Base-by-base conservation (phyloP, 2,888 invertebrate genomes). In the Acanthosepion esculentum region DNA sequence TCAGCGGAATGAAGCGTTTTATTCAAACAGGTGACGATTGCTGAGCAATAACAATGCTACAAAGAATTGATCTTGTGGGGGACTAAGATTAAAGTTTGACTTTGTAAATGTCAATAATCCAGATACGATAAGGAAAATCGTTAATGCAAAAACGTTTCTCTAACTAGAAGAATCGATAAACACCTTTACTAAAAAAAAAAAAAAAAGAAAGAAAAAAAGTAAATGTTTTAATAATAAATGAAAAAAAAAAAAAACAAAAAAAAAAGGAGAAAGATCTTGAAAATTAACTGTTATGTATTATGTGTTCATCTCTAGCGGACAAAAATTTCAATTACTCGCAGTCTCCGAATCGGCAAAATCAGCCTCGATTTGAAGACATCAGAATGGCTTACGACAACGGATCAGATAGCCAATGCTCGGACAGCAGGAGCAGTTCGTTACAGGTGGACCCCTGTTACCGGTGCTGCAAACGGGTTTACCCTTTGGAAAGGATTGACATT, bases 401-500 rank as follows among this genome's bases (percentile, higher is more conserved):
- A 94, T 78, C 64, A 95, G 64, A 95, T 95, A 26, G 96, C 96
- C 95, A 95, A 95, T 55, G 95, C 95, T 33, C 91, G 94, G 50
- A 95, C 23, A 48, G 50, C 94, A 50, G 95, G 94, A 33, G 50
- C 29, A 29, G 59, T 2, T 64, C 93, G 15, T 29, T 78, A 50
- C 96, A 96, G 12, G 96, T 95, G 78, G 97, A 97, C 94, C 96
- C 96, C 0, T 97, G 99, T 98, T 98, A 99, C 97, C 98, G 99
- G 95, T 99, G 99, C 98, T 98, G 98, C 97, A 99, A 99, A 98
- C 98, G 99, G 55, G 99, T 99, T 95, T 99, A 99, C 98, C 99
- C 99, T 97, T 99, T 99, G 98, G 99, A 99, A 98, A 98, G 99
- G 95, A 96, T 97, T 59, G 99, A 99, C 98, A 97, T 97, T 15